Conservation (phyloP, 2,113 vertebrate species). For the Malurus elegans region DNA sequence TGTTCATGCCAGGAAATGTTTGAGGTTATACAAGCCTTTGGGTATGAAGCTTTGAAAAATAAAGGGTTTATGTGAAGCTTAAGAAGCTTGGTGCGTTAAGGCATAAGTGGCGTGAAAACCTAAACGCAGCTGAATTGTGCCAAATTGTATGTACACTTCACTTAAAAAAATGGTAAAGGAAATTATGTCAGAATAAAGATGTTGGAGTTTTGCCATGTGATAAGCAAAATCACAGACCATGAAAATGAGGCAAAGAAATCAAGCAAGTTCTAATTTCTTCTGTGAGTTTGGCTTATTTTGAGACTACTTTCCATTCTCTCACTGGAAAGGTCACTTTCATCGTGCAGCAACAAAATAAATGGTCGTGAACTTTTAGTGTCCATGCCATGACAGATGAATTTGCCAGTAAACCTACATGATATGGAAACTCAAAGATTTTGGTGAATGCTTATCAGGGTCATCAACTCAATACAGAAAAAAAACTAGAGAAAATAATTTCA, state of each 20-base stretch:
- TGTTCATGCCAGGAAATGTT: not conserved
- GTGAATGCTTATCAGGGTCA: not conserved
- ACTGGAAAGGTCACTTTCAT: not conserved
- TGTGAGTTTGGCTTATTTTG: not conserved
- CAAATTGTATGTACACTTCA: not conserved
- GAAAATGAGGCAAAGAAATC: not conserved
- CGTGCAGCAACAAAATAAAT: not conserved
- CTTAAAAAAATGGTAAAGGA: not conserved
- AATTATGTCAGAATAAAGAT: not conserved
- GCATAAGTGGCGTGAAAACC: not conserved
- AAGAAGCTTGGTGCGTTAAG: not conserved
- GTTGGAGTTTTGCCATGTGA: not conserved
- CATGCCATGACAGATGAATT: not conserved
- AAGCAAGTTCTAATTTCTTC: not conserved
- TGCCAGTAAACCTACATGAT: not conserved
- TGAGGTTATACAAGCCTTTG: not conserved
- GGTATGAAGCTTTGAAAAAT: not conserved
- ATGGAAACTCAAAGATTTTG: not conserved
- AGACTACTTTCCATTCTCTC: not conserved
- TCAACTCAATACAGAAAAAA: not conserved
- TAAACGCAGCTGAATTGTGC: not conserved
- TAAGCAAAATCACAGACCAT: not conserved
- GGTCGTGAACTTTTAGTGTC: not conserved
- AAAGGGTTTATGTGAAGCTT: not conserved
- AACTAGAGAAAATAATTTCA: not conserved